Evolutionary conservation across 2,888 invertebrate species (phyloP).

Genomic region (Caenorhabditis sp.): DNA sequence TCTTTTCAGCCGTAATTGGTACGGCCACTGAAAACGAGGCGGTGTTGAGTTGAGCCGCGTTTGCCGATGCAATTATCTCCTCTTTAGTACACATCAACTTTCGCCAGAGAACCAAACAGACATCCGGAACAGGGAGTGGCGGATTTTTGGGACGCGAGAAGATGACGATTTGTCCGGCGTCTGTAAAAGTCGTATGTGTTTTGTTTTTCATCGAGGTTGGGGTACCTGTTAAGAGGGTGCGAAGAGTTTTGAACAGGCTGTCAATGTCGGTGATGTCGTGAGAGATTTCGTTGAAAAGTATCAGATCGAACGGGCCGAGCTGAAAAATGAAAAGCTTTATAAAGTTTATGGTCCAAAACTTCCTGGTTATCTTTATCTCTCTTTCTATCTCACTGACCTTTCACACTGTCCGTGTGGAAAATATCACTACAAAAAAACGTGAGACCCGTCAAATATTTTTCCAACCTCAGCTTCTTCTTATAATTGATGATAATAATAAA

Average conservation of each 20-base stretch:
- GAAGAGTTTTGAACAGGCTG: slow-evolving; percentile 45
- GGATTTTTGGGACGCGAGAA: slow-evolving; percentile 57
- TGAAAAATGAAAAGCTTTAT: background rate
- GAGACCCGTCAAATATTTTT: too few relatives aligned
- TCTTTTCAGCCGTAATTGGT: slow-evolving; percentile 50
- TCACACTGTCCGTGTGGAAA: too few relatives aligned
- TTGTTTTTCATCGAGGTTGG: too few relatives aligned
- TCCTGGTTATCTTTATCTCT: too few relatives aligned
- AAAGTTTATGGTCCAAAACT: too few relatives aligned
- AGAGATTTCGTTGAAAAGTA: slow-evolving; percentile 55
- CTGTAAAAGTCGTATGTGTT: too few relatives aligned
- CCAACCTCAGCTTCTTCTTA: too few relatives aligned
- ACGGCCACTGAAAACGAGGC: slow-evolving; percentile 57
- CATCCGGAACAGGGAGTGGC: slow-evolving; percentile 53
- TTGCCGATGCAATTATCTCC: slow-evolving; percentile 50
- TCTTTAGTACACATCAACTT: slow-evolving; percentile 51
- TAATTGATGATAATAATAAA: too few relatives aligned
- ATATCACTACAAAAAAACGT: too few relatives aligned
- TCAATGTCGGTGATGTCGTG: slow-evolving; percentile 51
- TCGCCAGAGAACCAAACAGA: slow-evolving; percentile 53
- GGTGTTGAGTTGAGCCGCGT: slow-evolving; percentile 49
- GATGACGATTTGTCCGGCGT: slow-evolving; percentile 47
- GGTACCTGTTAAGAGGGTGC: slow-evolving; percentile 37
- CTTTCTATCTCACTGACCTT: too few relatives aligned
- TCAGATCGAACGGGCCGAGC: slow-evolving; percentile 49